Evolutionary conservation across 1,140 invertebrate genomes (phyloP), one percentile per base, ranked within the genome.

Genomic region (Linepithema humile): DNA sequence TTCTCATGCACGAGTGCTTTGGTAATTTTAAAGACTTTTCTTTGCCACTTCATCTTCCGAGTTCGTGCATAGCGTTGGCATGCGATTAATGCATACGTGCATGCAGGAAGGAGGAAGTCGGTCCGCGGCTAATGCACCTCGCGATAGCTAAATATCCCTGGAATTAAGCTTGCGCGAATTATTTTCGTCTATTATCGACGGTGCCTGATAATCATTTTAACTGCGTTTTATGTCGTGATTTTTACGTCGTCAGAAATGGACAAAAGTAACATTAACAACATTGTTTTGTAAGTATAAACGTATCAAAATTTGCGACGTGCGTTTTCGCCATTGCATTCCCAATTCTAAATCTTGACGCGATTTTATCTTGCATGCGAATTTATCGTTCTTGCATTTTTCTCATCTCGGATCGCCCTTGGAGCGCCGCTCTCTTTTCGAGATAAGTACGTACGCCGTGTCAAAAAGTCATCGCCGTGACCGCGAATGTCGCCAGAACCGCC

Each of bases 81-180:
- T 43, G n/a, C 65, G 64, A 80, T 69, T 80, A 70, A 70, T 69
- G 62, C 75, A 70, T 70, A 80, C 35, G 23, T 57, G n/a, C 48
- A 80, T 80, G n/a, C 35, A 70, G 64, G 75, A 80, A 80, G 64
- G 26, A 69, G 75, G 75, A 80, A 80, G 75, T 69, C 32, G 7
- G 12, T 9, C 17, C 29, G 23, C 20, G 23, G 35, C 48, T 70
- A 43, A 80, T 80, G 75, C 35, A 69, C 35, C 50, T 38, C 62
- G 23, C 62, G 45, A 55, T 80, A 10, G 35, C 35, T 57, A 70
- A 69, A 70, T 80, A 80, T 80, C 64, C 70, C 35, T 80, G 26
- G n/a, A 55, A 80, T 80, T 80, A 69, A 70, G 26, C 53, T 70
- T 55, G 26, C 29, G 32, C 64, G 64, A 70, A 50, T 80, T 80